A percentile compares a stretch with the other conserved stretches of the same genome.
phyloP scores from a whole-genome alignment of 2,888 invertebrate species.

The Acrobeloides nanus region DNA sequence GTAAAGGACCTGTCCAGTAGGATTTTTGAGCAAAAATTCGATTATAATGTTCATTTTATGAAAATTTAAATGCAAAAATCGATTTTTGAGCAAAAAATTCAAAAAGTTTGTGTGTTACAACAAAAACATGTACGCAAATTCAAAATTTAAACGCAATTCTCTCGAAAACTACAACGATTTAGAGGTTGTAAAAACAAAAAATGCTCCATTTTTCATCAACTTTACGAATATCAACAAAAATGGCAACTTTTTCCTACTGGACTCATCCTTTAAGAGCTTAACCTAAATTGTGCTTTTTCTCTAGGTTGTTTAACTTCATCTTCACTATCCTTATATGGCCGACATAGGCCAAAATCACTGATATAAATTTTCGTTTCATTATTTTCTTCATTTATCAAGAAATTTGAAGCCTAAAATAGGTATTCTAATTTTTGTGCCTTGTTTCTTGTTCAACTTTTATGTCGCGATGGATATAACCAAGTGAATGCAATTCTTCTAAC shows the following conservation, averaged over 20 bases:
- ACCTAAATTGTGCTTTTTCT: constrained; percentile 27
- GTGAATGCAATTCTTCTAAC: constrained; percentile 38
- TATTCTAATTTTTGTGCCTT: constrained; percentile 3
- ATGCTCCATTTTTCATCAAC: too few species aligned
- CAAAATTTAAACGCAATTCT: too few species aligned
- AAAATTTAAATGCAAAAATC: too few species aligned
- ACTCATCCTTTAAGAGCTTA: too few species aligned
- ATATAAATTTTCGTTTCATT: constrained; percentile 31
- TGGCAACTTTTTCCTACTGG: too few species aligned
- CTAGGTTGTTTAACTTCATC: constrained; percentile 33
- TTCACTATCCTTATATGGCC: constrained; percentile 31
- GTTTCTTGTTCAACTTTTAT: constrained; percentile 10
- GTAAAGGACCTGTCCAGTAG: neutral
- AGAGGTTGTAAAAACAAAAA: too few species aligned
- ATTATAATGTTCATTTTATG: too few species aligned
- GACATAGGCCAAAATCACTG: constrained; percentile 49
- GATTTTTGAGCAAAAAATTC: too few species aligned
- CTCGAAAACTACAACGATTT: too few species aligned
- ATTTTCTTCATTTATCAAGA: constrained; percentile 13
- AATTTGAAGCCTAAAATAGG: constrained; percentile 36
- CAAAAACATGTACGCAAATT: too few species aligned
- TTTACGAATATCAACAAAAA: too few species aligned
- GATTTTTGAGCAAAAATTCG: constrained; percentile 3
- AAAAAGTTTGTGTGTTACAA: too few species aligned
- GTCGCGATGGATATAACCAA: constrained; percentile 44